Evolutionary conservation across 2,888 invertebrate genomes (phyloP).

Genomic region (Catotricha subobsoleta): DNA sequence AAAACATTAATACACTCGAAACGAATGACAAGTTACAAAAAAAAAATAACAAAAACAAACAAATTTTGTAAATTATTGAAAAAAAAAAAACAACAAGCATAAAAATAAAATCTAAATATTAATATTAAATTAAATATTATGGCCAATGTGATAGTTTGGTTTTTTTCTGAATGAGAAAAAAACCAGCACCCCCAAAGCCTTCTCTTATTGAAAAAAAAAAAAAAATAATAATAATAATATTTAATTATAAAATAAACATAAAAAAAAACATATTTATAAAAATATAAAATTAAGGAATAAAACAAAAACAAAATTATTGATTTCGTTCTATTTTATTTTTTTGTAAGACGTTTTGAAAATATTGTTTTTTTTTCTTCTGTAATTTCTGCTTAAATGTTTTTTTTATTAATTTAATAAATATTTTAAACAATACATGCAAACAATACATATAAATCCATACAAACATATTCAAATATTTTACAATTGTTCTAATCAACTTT

Average conservation of each 20-base stretch:
- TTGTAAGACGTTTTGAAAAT: too few species aligned
- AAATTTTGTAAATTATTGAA: too few species aligned
- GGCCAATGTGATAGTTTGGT: slow-evolving; percentile 6
- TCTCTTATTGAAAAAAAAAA: too few species aligned
- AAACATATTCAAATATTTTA: background rate
- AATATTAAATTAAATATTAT: background rate
- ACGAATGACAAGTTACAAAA: too few species aligned
- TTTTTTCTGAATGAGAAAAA: background rate
- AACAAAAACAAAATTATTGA: background rate
- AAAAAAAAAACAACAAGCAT: background rate
- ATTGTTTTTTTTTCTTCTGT: too few species aligned
- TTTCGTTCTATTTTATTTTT: background rate
- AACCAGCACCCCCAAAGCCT: slow-evolving; percentile 6
- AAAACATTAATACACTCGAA: too few species aligned
- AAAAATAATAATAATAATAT: slow-evolving; percentile 5
- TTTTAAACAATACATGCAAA: too few species aligned
- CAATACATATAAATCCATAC: background rate
- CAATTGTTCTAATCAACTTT: background rate
- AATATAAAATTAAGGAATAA: background rate
- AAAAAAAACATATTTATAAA: slow-evolving; percentile 4
- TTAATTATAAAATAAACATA: slow-evolving; percentile 1
- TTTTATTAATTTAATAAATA: too few species aligned
- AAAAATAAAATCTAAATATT: background rate
- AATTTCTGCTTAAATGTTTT: too few species aligned
- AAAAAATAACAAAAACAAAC: too few species aligned